These are phyloP conservation scores for Phaedon cochleariae DNA, from an alignment of 2,888 invertebrate species.

Conservation along the genomic window DNA sequence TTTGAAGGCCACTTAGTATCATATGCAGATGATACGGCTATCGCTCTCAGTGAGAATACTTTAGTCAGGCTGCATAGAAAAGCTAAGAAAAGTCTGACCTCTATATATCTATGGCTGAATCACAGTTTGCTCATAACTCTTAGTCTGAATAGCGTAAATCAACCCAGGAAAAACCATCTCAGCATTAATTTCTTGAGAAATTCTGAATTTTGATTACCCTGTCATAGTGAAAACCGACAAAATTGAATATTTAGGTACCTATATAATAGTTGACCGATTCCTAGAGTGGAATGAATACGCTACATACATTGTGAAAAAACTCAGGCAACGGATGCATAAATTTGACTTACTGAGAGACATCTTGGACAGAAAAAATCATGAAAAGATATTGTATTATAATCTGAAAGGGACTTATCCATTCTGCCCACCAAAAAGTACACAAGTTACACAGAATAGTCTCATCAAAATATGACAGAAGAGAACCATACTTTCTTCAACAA, in stretches of 20 bases:
- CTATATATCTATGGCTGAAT: constrained; percentile 2
- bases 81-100: not conserved
- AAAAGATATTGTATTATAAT: not conserved
- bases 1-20: not conserved
- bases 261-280: not conserved
- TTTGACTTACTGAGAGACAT: not conserved
- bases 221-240: not conserved
- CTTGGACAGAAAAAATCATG: not conserved
- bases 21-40: not conserved
- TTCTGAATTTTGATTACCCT: not conserved
- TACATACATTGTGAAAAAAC: not conserved
- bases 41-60: not conserved
- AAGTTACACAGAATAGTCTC: not conserved
- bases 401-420: not conserved
- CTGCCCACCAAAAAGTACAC: not conserved
- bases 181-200: not conserved
- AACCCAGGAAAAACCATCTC: not conserved
- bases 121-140: constrained; percentile 2
- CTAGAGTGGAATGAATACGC: not conserved
- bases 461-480: not conserved
- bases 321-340: not conserved
- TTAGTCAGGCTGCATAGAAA: not conserved
- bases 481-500: not conserved
- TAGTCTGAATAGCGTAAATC: not conserved
- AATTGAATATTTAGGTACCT: constrained; percentile 2